Evolutionary conservation across 2,888 invertebrate genomes (phyloP).

Genomic region (Lordiphosa andalusiaca): DNA sequence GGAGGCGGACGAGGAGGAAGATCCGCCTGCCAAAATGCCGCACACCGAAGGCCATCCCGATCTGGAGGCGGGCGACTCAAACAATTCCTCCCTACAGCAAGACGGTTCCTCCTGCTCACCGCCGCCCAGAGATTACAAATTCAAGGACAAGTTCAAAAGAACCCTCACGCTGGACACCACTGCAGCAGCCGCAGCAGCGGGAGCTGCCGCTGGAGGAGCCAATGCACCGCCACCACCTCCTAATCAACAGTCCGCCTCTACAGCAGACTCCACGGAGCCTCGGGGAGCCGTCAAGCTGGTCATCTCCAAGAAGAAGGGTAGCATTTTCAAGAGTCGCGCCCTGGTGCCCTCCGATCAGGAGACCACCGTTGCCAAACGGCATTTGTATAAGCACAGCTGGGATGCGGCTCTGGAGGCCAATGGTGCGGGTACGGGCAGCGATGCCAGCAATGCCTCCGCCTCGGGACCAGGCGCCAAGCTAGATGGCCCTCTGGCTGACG

Average conservation of each 20-base stretch:
- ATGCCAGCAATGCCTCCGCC: slow-evolving; percentile 58
- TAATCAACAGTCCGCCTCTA: not conserved
- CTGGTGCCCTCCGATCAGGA: slow-evolving; percentile 81
- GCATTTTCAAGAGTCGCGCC: slow-evolving; percentile 93
- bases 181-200: slow-evolving; percentile 19
- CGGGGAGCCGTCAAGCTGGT: slow-evolving; percentile 84
- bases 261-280: slow-evolving; percentile 48
- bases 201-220: slow-evolving; percentile 20
- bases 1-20: slow-evolving; percentile 27
- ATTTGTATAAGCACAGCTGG: slow-evolving; percentile 94
- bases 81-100: slow-evolving; percentile 58
- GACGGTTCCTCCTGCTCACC: slow-evolving; percentile 72
- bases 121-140: slow-evolving; percentile 77
- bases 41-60: slow-evolving; percentile 43
- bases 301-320: slow-evolving; percentile 91
- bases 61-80: slow-evolving; percentile 40
- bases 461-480: slow-evolving; percentile 42
- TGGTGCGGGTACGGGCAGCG: slow-evolving; percentile 63
- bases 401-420: slow-evolving; percentile 85
- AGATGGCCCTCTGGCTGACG: slow-evolving; percentile 29
- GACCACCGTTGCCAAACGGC: slow-evolving; percentile 86
- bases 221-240: slow-evolving; percentile 12
- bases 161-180: slow-evolving; percentile 78
- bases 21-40: slow-evolving; percentile 59
- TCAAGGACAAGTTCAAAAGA: slow-evolving; percentile 79